Evolutionary conservation across 2,888 invertebrate species (phyloP), one percentile per base, ranked within the genome.

Genomic region (Amphimallon solstitiale): DNA sequence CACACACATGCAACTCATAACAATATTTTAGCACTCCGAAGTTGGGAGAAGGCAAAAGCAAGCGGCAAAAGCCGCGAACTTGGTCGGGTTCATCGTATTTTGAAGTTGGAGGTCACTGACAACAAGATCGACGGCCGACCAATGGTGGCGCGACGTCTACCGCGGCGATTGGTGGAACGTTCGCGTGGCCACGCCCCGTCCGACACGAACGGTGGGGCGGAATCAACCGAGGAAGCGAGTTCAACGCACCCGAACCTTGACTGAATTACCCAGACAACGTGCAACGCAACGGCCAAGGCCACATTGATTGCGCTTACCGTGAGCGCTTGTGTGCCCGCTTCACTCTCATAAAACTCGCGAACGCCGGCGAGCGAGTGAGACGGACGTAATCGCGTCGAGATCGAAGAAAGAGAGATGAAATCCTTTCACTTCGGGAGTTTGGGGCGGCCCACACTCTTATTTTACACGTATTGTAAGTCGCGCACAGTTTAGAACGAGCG

Each of bases 241-340:
- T 90, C 91, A 90, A 89, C 89, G 90, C 88, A 90, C 87, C 85
- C 89, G 89, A 91, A 91, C 91, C 91, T 91, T 91, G 90, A 90
- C 90, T 90, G 90, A 91, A 88, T 91, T 88, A 91, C 90, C 87
- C 87, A 86, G 84, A 84, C 84, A 81, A 81, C 81, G 90, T 84
- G 79, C 80, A 79, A 77, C 84, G 82, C 81, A 83, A 76, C 81
- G 74, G 74, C 74, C 74, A 76, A 73, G 74, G 73, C 77, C 76
- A 76, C 68, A 70, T 73, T 73, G 75, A 72, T 72, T 72, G 74
- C 75, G 72, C 74, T 73, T 77, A 72, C 77, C 73, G 76, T 75
- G 29, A 76, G 69, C 69, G 59, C 62, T n/a, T n/a, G n/a, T 64
- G 65, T 34, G 35, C 35, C 29, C 10, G 21, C 56, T 40, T 59